phyloP scores from a whole-genome alignment of 2,113 vertebrate genomes.

The Danionella cerebrum region DNA sequence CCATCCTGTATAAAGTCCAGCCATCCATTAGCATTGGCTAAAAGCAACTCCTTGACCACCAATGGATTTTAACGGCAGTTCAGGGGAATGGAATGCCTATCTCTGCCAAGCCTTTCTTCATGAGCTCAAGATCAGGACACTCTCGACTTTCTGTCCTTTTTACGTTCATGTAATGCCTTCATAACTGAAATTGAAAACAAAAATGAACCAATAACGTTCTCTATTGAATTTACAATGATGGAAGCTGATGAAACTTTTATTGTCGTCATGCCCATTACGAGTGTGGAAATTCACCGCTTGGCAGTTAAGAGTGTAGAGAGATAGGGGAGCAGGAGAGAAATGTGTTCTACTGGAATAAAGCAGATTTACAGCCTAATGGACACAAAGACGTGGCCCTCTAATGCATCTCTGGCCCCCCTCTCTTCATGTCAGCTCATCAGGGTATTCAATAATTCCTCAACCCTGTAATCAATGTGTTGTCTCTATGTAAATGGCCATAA shows the following conservation, averaged over 20 bases:
- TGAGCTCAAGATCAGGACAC: constrained; percentile 26
- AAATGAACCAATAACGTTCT: constrained; percentile 47
- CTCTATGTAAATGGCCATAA: constrained; percentile 61
- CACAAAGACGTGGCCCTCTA: constrained; percentile 40
- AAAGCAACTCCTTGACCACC: constrained; percentile 2
- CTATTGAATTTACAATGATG: constrained; percentile 47
- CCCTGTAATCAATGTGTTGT: constrained; percentile 61
- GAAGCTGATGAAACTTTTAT: constrained; percentile 54
- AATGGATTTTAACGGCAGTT: constrained; percentile 19
- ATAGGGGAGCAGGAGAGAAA: constrained; percentile 37
- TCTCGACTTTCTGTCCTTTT: constrained; percentile 37
- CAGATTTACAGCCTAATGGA: constrained; percentile 55
- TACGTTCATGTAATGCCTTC: constrained; percentile 39
- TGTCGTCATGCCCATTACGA: constrained; percentile 51
- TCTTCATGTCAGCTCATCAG: constrained; percentile 32
- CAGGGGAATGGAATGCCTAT: constrained; percentile 3
- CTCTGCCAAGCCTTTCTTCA: constrained; percentile 32
- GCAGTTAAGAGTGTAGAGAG: constrained; percentile 12
- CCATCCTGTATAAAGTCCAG: not conserved
- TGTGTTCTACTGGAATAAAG: constrained; percentile 50
- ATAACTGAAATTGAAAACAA: constrained; percentile 47
- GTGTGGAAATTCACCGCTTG: constrained; percentile 24
- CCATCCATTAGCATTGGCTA: not conserved
- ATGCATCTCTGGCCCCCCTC: constrained; percentile 43
- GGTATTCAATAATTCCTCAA: constrained; percentile 54